phyloP scores from a whole-genome alignment of 1,140 invertebrate species.

The Vanessa tameamea region DNA sequence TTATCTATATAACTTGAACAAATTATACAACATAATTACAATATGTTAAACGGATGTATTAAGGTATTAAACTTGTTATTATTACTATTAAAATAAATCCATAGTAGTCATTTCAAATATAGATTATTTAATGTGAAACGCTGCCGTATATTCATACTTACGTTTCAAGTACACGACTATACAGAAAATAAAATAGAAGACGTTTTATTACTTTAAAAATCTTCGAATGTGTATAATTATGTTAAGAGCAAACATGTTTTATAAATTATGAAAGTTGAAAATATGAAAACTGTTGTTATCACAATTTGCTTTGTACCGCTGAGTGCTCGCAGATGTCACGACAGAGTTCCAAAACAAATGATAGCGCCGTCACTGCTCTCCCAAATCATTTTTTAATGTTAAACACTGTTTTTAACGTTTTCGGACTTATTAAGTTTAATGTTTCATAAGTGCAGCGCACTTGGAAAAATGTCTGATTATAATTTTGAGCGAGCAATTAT shows the following conservation, averaged over 20 bases:
- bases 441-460: conserved; percentile 25
- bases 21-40: too few relatives aligned
- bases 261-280: conserved; percentile 8
- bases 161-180: not conserved
- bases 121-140: too few relatives aligned
- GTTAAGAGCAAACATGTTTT: not conserved
- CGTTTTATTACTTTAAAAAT: not conserved
- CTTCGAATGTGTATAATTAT: not conserved
- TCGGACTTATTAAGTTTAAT: conserved; percentile 31
- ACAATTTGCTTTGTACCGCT: not conserved
- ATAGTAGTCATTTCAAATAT: too few relatives aligned
- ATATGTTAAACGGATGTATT: too few relatives aligned
- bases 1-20: not conserved
- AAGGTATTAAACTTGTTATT: too few relatives aligned
- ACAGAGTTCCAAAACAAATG: conserved; percentile 40
- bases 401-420: conserved; percentile 41
- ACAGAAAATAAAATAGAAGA: not conserved
- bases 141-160: not conserved
- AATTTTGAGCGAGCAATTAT: conserved; percentile 26
- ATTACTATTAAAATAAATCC: too few relatives aligned
- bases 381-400: conserved; percentile 54
- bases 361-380: conserved; percentile 30
- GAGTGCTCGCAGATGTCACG: conserved; percentile 32
- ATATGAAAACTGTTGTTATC: not conserved
- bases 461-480: conserved; percentile 18